Evolutionary conservation across 2,113 vertebrate species (phyloP).

Genomic region (Equus quagga): DNA sequence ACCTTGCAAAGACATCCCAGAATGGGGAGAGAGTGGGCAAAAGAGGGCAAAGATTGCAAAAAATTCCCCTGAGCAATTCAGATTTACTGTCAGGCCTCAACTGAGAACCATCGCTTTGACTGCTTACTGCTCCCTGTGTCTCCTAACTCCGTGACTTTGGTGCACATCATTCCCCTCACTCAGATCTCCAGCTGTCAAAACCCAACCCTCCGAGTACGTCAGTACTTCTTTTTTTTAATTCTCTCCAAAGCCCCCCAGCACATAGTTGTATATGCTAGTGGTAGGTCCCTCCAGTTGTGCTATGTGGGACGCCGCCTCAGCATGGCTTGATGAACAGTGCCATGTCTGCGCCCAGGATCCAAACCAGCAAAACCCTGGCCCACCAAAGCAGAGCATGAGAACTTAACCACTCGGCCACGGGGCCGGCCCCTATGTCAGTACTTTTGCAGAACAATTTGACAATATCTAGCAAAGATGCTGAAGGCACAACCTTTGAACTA

Average conservation of each 20-base stretch:
- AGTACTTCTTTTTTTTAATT: too few relatives aligned
- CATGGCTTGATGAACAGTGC: too few relatives aligned
- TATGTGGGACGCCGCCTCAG: too few relatives aligned
- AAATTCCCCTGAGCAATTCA: not conserved
- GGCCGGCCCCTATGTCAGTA: not conserved
- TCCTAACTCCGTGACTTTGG: not conserved
- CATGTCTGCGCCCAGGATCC: too few relatives aligned
- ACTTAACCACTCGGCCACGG: too few relatives aligned
- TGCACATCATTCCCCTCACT: not conserved
- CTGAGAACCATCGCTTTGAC: not conserved
- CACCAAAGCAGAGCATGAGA: too few relatives aligned
- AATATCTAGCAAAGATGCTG: not conserved
- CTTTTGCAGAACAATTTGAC: not conserved
- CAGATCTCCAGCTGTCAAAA: constrained; percentile 35
- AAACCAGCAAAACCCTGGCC: too few relatives aligned
- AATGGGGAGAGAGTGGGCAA: not conserved
- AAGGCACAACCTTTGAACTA: not conserved
- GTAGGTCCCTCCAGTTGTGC: too few relatives aligned
- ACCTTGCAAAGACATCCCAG: not conserved
- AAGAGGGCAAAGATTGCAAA: not conserved
- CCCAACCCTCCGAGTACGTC: not conserved
- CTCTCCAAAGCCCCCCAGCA: too few relatives aligned
- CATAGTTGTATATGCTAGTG: too few relatives aligned
- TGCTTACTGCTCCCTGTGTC: not conserved
- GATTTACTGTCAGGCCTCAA: not conserved